A percentile compares a stretch with the other conserved stretches of the same genome.
phyloP scores from a whole-genome alignment of 1,140 invertebrate species.

The Penaeus indicus region DNA sequence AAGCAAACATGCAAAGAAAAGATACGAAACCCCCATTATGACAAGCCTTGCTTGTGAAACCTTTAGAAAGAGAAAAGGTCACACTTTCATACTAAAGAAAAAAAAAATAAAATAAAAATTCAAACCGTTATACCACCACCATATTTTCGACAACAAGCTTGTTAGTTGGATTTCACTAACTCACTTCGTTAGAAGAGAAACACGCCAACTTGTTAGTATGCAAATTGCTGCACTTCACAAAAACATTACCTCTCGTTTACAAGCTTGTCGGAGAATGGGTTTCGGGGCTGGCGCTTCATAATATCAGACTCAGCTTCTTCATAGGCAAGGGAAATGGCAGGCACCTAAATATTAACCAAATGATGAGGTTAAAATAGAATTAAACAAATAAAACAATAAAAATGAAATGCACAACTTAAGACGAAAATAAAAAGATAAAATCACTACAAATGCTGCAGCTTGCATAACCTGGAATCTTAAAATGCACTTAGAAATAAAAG shows the following conservation, averaged over 20 bases:
- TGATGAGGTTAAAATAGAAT: constrained; percentile 31
- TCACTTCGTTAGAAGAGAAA: neutral
- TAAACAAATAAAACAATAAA: constrained; percentile 35
- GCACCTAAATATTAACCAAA: constrained; percentile 73
- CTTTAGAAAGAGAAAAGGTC: too few relatives aligned
- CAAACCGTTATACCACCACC: constrained; percentile 15
- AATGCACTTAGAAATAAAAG: constrained; percentile 41
- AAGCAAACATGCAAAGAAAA: too few relatives aligned
- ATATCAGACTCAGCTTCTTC: constrained; percentile 98
- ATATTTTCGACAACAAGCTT: constrained; percentile 37
- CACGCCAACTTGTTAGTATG: constrained; percentile 11
- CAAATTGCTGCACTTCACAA: too few relatives aligned
- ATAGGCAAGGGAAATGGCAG: constrained; percentile 98
- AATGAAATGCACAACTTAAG: constrained; percentile 33
- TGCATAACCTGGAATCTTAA: constrained; percentile 40
- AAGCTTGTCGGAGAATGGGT: constrained; percentile 95
- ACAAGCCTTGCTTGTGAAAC: too few relatives aligned
- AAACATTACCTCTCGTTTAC: constrained; percentile 95
- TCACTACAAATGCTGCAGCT: constrained; percentile 42
- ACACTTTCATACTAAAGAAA: too few relatives aligned
- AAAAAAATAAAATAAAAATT: neutral
- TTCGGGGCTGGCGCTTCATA: constrained; percentile 97
- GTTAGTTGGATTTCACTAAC: constrained; percentile 31
- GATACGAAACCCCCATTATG: too few relatives aligned
- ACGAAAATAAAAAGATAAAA: neutral